These are phyloP conservation scores for Loriculus beryllinus DNA, from an alignment of 2,797 vertebrate species.

Conservation along the genomic window DNA sequence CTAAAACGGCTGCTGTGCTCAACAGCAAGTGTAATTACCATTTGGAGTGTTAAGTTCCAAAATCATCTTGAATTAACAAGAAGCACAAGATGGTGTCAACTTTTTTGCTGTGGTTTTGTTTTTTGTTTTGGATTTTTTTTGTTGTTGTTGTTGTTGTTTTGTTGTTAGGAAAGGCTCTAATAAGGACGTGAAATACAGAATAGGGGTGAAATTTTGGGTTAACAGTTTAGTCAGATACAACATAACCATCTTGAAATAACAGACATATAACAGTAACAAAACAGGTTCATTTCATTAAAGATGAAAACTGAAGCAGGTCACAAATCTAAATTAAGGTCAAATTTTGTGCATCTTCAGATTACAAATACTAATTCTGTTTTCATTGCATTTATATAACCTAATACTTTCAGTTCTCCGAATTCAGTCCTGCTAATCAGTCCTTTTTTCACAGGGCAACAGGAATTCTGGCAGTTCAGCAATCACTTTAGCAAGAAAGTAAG, in stretches of 20 bases:
- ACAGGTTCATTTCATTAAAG: neutral
- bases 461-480: neutral
- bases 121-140: neutral
- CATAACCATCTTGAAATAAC: neutral
- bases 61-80: constrained; percentile 36
- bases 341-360: neutral
- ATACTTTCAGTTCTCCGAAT: neutral
- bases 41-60: constrained; percentile 11
- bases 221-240: neutral
- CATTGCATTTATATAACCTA: neutral
- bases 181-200: neutral
- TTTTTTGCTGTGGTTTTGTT: neutral
- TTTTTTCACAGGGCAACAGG: neutral
- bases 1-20: neutral
- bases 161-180: neutral
- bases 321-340: neutral
- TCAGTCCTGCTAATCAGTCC: neutral
- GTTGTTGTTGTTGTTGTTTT: neutral
- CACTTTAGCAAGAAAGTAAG: neutral
- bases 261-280: neutral
- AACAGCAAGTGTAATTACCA: constrained; percentile 20
- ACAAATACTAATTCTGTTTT: neutral
- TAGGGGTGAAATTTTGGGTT: neutral
- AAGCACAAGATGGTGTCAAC: neutral
- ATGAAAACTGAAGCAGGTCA: neutral